Base-by-base conservation (phyloP, 2,797 vertebrate genomes). In the Sparidentex hasta region DNA sequence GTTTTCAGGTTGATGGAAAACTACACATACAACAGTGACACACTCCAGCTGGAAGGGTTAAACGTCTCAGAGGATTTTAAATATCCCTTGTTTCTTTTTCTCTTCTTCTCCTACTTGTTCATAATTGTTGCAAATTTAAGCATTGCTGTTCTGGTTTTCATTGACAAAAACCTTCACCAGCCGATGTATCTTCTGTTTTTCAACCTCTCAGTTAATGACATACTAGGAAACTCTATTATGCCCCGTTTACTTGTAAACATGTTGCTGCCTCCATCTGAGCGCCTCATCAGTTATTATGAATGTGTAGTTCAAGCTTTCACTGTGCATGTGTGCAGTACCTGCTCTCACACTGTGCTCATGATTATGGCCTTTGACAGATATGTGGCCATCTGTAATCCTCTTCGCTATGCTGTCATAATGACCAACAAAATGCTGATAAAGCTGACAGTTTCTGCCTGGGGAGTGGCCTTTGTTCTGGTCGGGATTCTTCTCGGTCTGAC, bases 131-230 rank as follows among this genome's bases (percentile, higher is more conserved):
- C 56, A 16, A 69, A 93, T 52, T 3, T 88, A 0, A 79, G 88
- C 3, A 68, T 93, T 57, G 11, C 80, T 1, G 11, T 85, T 23
- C 57, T 86, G 17, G 69, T 92, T 3, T 56, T 44, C 3, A 38
- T 41, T 9, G 77, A 91, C 18, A 85, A 74, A 44, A 77, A 74
- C 65, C 94, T 97, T 2, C 96, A 94, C 0, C 88, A 96, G 75
- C 95, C 96, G 43, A 96, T 94, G 94, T 93, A 95, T 66, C 83
- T 96, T 7, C 93, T 97, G 43, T 47, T 47, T 18, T 93, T 93
- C 1, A 95, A 95, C 90, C 90, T 97, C 61, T 81, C 95, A 0
- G 0, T 94, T 0, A 88, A 88, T 0, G 95, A 97, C 68, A 83
- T 96, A 2, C 48, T 95, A 58, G 94, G 92, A 0, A n/a, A 84